Evolutionary conservation across 2,113 vertebrate genomes (phyloP).

Genomic region (Peromyscus maniculatus): DNA sequence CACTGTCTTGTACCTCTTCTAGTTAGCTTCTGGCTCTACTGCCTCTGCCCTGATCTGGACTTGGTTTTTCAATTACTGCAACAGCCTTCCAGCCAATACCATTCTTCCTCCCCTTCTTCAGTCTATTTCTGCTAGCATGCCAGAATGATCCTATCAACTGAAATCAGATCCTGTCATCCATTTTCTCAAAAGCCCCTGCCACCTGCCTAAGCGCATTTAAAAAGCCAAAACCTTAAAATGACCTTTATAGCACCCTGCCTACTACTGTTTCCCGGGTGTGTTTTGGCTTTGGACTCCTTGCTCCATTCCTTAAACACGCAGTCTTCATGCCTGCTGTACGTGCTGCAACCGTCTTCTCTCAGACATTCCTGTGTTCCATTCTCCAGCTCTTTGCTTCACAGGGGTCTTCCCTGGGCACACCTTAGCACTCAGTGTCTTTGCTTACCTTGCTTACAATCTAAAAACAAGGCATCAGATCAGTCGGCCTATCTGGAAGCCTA

Average conservation of each 20-base stretch:
- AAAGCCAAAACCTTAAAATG: slow-evolving; percentile 15
- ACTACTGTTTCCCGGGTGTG: background rate
- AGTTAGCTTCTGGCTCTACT: background rate
- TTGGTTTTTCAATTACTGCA: background rate
- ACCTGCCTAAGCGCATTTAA: background rate
- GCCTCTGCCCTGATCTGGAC: background rate
- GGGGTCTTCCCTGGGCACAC: background rate
- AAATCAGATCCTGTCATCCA: background rate
- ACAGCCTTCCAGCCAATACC: background rate
- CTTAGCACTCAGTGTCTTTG: background rate
- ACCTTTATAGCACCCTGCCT: background rate
- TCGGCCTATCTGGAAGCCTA: background rate
- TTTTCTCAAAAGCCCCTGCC: background rate
- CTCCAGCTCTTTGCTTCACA: background rate
- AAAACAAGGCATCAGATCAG: background rate
- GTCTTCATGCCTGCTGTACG: background rate
- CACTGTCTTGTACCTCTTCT: background rate
- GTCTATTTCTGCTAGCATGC: background rate
- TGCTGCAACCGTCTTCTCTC: background rate
- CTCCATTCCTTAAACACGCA: background rate
- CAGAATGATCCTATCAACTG: background rate
- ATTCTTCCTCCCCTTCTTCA: background rate
- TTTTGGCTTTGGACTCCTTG: background rate
- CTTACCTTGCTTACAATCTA: background rate
- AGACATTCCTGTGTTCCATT: background rate